phyloP scores from a whole-genome alignment of 2,113 vertebrate genomes.

The Corythoichthys intestinalis region DNA sequence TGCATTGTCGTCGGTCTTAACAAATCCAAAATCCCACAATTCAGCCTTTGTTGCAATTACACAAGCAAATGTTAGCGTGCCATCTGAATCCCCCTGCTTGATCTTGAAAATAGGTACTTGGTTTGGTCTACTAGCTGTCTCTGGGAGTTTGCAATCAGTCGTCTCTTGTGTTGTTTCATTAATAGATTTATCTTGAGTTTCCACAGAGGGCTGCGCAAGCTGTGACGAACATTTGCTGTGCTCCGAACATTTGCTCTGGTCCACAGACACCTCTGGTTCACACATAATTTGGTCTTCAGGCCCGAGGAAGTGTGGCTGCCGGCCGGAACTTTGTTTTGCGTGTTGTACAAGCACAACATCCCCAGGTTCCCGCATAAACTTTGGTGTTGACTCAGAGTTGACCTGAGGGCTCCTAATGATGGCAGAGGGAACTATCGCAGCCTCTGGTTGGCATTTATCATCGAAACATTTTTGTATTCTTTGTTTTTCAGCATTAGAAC shows the following conservation, averaged over 20 bases:
- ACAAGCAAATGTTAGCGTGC: slow-evolving; percentile 54
- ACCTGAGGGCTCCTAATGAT: slow-evolving; percentile 5
- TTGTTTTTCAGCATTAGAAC: slow-evolving; percentile 15
- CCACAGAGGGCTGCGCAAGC: background rate
- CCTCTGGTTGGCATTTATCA: slow-evolving; percentile 17
- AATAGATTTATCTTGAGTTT: slow-evolving; percentile 22
- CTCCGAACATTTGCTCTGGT: background rate
- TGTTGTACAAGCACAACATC: slow-evolving; percentile 48
- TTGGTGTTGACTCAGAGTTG: slow-evolving; percentile 18
- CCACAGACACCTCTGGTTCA: slow-evolving; percentile 21
- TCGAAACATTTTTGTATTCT: slow-evolving; percentile 14
- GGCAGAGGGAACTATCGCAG: slow-evolving; percentile 15
- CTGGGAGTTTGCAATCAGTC: background rate
- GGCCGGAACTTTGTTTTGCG: slow-evolving; percentile 69
- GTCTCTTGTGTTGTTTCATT: slow-evolving; percentile 4
- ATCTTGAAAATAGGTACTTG: slow-evolving; percentile 53
- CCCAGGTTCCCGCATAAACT: slow-evolving; percentile 24
- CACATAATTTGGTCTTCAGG: slow-evolving; percentile 28
- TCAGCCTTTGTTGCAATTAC: slow-evolving; percentile 65
- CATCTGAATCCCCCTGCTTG: slow-evolving; percentile 35
- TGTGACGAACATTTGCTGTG: slow-evolving; percentile 2
- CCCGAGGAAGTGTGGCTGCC: slow-evolving; percentile 64
- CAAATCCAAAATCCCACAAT: slow-evolving; percentile 69
- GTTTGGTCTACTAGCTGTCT: slow-evolving; percentile 19
- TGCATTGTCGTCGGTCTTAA: slow-evolving; percentile 25